Conservation (phyloP, 2,888 invertebrate species). For the Anthoptus insignis region DNA sequence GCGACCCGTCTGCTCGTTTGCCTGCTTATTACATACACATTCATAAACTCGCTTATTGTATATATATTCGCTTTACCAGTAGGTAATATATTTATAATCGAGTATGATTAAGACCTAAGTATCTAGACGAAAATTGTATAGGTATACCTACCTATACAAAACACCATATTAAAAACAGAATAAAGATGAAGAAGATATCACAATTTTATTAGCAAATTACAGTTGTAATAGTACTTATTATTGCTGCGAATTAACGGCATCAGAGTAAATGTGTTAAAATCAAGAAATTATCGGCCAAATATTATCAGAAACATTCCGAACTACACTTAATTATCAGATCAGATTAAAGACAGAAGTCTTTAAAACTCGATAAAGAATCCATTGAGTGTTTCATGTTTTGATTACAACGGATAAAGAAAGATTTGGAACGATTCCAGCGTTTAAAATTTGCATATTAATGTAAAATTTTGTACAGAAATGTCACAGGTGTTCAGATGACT, state of each 20-base stretch:
- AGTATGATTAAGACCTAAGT: too few species aligned
- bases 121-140: too few species aligned
- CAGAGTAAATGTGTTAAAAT: not conserved
- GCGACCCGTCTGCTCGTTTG: too few species aligned
- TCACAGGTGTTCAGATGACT: slow-evolving; percentile 60
- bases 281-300: slow-evolving; percentile 9
- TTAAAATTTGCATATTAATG: slow-evolving; percentile 63
- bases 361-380: slow-evolving; percentile 12
- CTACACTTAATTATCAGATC: slow-evolving; percentile 21
- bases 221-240: not conserved
- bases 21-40: too few species aligned
- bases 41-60: too few species aligned
- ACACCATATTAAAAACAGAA: too few species aligned
- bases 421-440: slow-evolving; percentile 48
- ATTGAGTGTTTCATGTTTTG: slow-evolving; percentile 13
- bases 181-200: not conserved
- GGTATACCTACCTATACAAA: too few species aligned
- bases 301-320: not conserved
- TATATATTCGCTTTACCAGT: too few species aligned
- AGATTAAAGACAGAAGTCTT: slow-evolving; percentile 25
- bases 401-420: slow-evolving; percentile 28
- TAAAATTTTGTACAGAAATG: slow-evolving; percentile 40
- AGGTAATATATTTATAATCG: too few species aligned
- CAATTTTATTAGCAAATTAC: not conserved
- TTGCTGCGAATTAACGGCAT: not conserved